phyloP scores from a whole-genome alignment of 2,113 vertebrate species.

The Hucho hucho region DNA sequence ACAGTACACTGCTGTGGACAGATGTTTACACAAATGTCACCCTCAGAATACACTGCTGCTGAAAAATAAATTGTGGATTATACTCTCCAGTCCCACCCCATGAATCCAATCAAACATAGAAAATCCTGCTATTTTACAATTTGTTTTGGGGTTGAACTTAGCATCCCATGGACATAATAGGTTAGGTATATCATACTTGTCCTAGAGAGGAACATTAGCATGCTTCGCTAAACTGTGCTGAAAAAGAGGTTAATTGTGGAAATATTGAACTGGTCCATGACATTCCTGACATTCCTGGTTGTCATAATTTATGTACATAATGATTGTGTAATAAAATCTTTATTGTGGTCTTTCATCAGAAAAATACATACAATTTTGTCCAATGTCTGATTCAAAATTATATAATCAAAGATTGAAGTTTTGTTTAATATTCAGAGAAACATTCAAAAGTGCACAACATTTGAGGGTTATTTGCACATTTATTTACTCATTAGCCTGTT shows the following conservation, averaged over 20 bases:
- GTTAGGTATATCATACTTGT: not conserved
- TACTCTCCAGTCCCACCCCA: not conserved
- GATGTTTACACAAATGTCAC: not conserved
- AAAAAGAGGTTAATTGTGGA: not conserved
- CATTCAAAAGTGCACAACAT: too few relatives aligned
- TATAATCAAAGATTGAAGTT: too few relatives aligned
- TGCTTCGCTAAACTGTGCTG: not conserved
- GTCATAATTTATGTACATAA: conserved; percentile 41
- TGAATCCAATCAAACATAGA: not conserved
- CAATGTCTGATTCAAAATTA: not conserved
- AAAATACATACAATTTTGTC: not conserved
- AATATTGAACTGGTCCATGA: not conserved
- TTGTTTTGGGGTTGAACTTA: not conserved
- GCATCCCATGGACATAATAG: not conserved
- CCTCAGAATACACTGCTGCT: not conserved
- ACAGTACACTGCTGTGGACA: not conserved
- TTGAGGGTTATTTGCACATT: too few relatives aligned
- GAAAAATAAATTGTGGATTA: not conserved
- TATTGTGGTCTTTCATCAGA: conserved; percentile 13
- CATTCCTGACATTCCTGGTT: conserved; percentile 19
- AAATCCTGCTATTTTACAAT: not conserved
- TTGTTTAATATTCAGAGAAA: too few relatives aligned
- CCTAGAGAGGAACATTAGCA: not conserved
- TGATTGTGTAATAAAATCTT: conserved; percentile 36
- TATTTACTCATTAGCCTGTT: too few relatives aligned